phyloP scores from a whole-genome alignment of 2,113 vertebrate genomes.

The Heterochromis multidens region DNA sequence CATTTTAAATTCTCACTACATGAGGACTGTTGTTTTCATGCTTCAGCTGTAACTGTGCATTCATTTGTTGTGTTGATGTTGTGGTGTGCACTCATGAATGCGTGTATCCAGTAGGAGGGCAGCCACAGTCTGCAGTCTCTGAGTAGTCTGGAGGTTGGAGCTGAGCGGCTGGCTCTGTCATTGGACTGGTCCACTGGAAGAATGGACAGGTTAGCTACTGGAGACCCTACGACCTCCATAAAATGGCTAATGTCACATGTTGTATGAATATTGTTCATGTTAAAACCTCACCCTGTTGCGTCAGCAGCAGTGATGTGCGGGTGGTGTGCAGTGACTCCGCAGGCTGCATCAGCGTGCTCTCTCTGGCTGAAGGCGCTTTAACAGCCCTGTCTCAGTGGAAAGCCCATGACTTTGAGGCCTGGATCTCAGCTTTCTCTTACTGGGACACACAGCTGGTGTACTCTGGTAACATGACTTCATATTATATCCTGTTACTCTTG shows the following conservation, averaged over 20 bases:
- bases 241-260: background rate
- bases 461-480: slow-evolving; percentile 77
- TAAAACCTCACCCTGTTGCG: background rate
- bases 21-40: background rate
- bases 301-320: slow-evolving; percentile 74
- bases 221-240: background rate
- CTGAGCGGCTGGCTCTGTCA: slow-evolving; percentile 83
- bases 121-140: slow-evolving; percentile 71
- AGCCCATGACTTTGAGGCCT: slow-evolving; percentile 92
- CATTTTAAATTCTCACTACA: background rate
- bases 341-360: slow-evolving; percentile 82
- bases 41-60: background rate
- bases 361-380: slow-evolving; percentile 71
- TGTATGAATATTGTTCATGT: background rate
- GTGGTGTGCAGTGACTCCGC: slow-evolving; percentile 89
- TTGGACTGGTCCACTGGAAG: slow-evolving; percentile 93
- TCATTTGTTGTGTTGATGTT: background rate
- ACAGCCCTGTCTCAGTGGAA: slow-evolving; percentile 81
- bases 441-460: slow-evolving; percentile 89
- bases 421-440: slow-evolving; percentile 94
- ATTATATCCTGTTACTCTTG: background rate
- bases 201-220: slow-evolving; percentile 76
- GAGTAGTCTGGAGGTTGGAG: slow-evolving; percentile 72
- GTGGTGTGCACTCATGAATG: slow-evolving; percentile 6
- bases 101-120: slow-evolving; percentile 80